A percentile compares a stretch with the other conserved stretches of the same genome.
Conservation (phyloP, 1,140 invertebrate genomes). For the Caligus rogercresseyi region DNA sequence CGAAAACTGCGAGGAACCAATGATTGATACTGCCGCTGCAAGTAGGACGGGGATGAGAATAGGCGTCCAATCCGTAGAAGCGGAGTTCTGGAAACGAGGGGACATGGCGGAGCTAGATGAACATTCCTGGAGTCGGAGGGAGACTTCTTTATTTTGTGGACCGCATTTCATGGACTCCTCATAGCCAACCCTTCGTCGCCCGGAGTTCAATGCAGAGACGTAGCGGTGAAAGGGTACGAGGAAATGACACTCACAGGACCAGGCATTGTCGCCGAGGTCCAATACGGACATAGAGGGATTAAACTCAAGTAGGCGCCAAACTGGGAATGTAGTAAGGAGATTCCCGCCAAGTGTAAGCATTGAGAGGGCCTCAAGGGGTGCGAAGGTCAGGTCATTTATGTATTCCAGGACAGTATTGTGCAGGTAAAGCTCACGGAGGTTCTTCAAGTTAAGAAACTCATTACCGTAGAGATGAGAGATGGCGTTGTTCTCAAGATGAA, state of each 20-base stretch:
- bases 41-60: constrained; percentile 12
- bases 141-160: background rate
- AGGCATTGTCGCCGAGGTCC: constrained; percentile 29
- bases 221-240: constrained; percentile 21
- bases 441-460: constrained; percentile 55
- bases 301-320: constrained; percentile 28
- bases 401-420: constrained; percentile 65
- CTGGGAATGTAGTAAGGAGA: constrained; percentile 51
- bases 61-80: constrained; percentile 6
- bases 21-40: background rate
- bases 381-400: constrained; percentile 67
- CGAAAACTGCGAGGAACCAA: constrained; percentile 17
- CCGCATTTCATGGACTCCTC: background rate
- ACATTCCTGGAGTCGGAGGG: background rate
- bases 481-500: constrained; percentile 68
- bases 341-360: constrained; percentile 68
- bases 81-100: background rate
- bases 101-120: background rate
- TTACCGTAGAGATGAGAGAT: constrained; percentile 58
- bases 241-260: constrained; percentile 33
- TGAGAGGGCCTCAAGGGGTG: constrained; percentile 55
- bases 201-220: background rate
- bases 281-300: constrained; percentile 30
- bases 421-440: constrained; percentile 61
- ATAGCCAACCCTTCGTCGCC: background rate